Conservation (phyloP, 1,140 invertebrate species). For the Maconellicoccus hirsutus region DNA sequence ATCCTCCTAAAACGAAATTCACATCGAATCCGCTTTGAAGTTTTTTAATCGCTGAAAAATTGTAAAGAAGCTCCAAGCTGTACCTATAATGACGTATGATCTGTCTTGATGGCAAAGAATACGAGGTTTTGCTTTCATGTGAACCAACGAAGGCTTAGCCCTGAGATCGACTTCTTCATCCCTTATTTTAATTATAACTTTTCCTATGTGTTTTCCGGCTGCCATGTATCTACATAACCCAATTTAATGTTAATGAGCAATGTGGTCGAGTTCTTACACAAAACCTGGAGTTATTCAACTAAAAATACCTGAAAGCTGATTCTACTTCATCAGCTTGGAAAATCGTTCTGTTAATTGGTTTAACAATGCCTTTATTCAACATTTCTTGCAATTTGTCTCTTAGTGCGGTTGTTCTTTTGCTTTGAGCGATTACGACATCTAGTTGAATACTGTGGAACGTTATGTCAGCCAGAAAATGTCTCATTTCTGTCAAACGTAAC, state of each 20-base stretch:
- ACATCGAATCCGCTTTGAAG: no score
- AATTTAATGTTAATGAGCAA: constrained; percentile 46
- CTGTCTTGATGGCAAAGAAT: constrained; percentile 32
- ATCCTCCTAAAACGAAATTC: constrained; percentile 34
- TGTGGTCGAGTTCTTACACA: constrained; percentile 46
- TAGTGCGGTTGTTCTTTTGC: not conserved
- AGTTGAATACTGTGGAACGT: not conserved
- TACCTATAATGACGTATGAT: not conserved
- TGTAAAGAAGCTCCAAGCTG: no score
- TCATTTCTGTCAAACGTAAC: not conserved
- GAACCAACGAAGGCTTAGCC: constrained; percentile 30
- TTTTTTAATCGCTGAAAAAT: no score
- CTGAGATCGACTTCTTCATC: constrained; percentile 37
- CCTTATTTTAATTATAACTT: constrained; percentile 61
- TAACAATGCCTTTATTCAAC: not conserved
- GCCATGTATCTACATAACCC: not conserved
- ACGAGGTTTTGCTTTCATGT: constrained; percentile 41
- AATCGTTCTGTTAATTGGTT: not conserved
- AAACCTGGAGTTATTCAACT: constrained; percentile 32
- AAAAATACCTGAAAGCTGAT: constrained; percentile 35
- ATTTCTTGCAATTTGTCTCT: not conserved
- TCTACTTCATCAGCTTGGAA: not conserved
- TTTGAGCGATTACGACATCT: not conserved
- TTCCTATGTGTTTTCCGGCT: constrained; percentile 64
- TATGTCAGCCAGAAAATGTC: not conserved